Evolutionary conservation across 2,797 vertebrate species (phyloP).

Genomic region (Pampus argenteus): DNA sequence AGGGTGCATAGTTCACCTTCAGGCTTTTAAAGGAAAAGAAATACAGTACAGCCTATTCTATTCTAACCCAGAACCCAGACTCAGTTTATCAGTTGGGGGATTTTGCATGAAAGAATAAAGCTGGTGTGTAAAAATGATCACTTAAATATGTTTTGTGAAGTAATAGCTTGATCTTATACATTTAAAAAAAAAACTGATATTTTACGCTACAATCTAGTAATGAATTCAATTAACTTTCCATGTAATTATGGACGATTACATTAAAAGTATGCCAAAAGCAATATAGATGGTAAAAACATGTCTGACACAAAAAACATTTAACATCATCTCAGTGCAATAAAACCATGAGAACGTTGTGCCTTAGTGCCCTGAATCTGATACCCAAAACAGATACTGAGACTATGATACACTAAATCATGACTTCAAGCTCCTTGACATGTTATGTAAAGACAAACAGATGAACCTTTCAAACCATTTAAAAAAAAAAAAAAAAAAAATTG

Average conservation of each 20-base stretch:
- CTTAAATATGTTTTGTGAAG: background rate
- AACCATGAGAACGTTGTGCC: constrained; percentile 30
- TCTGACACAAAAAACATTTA: constrained; percentile 20
- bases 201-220: too few species aligned
- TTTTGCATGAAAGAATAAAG: background rate
- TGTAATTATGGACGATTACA: background rate
- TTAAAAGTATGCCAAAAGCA: background rate
- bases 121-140: background rate
- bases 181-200: background rate
- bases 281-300: constrained; percentile 29
- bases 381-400: constrained; percentile 51
- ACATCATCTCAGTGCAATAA: constrained; percentile 21
- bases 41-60: background rate
- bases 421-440: constrained; percentile 27
- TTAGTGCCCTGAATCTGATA: constrained; percentile 54
- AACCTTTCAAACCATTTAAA: too few species aligned
- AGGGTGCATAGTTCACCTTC: too few species aligned
- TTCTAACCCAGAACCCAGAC: background rate
- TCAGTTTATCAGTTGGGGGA: background rate
- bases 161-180: background rate
- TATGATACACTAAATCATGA: constrained; percentile 35
- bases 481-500: too few species aligned
- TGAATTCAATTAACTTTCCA: too few species aligned
- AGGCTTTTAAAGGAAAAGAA: too few species aligned
- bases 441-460: constrained; percentile 40